Percentiles rank a stretch among this genome's conserved stretches.
These are phyloP conservation scores for Smittia sp. DNA, from an alignment of 2,888 invertebrate genomes.

Conservation along the genomic window DNA sequence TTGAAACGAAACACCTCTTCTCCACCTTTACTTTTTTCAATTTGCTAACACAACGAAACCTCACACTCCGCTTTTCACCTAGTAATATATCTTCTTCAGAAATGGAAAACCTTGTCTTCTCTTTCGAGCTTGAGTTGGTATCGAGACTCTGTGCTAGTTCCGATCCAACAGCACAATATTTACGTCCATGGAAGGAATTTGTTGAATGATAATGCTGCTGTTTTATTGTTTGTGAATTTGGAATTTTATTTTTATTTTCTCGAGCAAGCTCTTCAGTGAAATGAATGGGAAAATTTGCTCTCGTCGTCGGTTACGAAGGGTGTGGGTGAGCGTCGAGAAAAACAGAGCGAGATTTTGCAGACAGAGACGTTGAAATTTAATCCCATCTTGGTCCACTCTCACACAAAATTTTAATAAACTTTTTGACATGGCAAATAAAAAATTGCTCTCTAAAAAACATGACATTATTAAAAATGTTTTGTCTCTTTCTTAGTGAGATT, in stretches of 20 bases:
- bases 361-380: constrained; percentile 4
- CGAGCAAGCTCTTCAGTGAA: constrained; percentile 2
- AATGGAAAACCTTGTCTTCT: constrained; percentile 19
- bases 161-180: not conserved
- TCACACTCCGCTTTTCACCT: not conserved
- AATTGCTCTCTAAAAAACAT: constrained; percentile 14
- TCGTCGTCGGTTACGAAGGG: not conserved
- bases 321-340: not conserved
- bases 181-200: not conserved
- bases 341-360: constrained; percentile 9
- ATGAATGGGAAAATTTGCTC: constrained; percentile 19
- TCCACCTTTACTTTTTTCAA: constrained; percentile 25
- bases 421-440: constrained; percentile 37
- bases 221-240: constrained; percentile 23
- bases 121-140: not conserved
- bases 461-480: constrained; percentile 37
- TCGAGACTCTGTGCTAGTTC: not conserved
- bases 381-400: constrained; percentile 25
- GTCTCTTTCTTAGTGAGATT: too few relatives aligned
- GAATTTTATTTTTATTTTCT: not conserved
- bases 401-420: constrained; percentile 40
- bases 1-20: not conserved
- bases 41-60: not conserved
- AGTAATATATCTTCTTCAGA: constrained; percentile 34
- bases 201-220: constrained; percentile 21